Percentiles rank a stretch among this genome's conserved stretches.
Conservation (phyloP, 2,797 vertebrate species). For the Peromyscus attwateri region DNA sequence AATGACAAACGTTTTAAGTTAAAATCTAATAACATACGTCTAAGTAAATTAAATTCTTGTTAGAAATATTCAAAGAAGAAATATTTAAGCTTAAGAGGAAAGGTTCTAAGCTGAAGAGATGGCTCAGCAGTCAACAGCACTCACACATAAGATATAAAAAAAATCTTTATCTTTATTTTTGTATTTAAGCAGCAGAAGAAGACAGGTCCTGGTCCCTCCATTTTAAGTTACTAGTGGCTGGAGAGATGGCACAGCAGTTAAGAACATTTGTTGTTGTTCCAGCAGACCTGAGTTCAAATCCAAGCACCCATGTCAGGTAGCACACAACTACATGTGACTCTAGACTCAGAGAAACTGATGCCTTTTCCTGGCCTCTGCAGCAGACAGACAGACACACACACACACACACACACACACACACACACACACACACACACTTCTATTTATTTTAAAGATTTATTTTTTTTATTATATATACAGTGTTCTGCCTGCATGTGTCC, state of each 20-base stretch:
- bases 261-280: not conserved
- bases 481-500: no score
- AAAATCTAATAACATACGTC: not conserved
- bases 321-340: not conserved
- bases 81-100: constrained; percentile 25
- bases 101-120: not conserved
- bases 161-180: no score
- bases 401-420: not conserved
- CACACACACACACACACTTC: not conserved
- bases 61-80: constrained; percentile 51
- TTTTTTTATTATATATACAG: no score
- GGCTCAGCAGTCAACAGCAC: not conserved
- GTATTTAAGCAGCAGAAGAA: no score
- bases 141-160: no score
- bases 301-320: not conserved
- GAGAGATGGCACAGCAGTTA: not conserved
- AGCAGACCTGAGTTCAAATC: not conserved
- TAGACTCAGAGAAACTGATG: not conserved
- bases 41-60: constrained; percentile 57
- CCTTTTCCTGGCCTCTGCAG: not conserved
- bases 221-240: not conserved
- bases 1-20: not conserved
- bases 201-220: not conserved
- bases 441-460: no score
- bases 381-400: not conserved